phyloP scores from a whole-genome alignment of 2,113 vertebrate genomes.

The Calonectris borealis region DNA sequence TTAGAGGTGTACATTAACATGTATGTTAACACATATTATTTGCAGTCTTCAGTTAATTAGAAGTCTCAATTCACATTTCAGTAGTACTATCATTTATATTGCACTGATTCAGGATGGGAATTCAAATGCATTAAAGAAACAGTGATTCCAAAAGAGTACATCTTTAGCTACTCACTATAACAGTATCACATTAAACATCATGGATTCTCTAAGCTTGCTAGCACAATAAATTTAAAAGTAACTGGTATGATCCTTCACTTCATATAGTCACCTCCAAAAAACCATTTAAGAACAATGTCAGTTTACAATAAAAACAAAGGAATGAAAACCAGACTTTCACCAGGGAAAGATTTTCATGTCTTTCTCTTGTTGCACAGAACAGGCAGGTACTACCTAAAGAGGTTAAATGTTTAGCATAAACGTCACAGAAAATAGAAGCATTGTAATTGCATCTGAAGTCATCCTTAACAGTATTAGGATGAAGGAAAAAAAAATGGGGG shows the following conservation, averaged over 20 bases:
- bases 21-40: not conserved
- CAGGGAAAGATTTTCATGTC: not conserved
- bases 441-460: not conserved
- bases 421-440: not conserved
- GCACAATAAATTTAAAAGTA: not conserved
- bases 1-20: not conserved
- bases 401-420: not conserved
- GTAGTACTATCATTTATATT: not conserved
- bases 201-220: not conserved
- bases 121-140: not conserved
- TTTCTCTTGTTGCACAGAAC: not conserved
- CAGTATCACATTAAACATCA: not conserved
- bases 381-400: not conserved
- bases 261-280: not conserved
- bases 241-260: not conserved
- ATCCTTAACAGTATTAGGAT: not conserved
- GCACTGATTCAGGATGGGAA: not conserved
- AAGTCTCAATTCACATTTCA: not conserved
- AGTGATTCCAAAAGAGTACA: not conserved
- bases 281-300: not conserved
- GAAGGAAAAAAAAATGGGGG: not conserved
- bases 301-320: not conserved
- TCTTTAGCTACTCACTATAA: not conserved
- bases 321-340: not conserved
- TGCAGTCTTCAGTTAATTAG: not conserved